A percentile compares a stretch with the other conserved stretches of the same genome.
Evolutionary conservation across 2,113 vertebrate genomes (phyloP).

Genomic region (Rhinogobius similis): DNA sequence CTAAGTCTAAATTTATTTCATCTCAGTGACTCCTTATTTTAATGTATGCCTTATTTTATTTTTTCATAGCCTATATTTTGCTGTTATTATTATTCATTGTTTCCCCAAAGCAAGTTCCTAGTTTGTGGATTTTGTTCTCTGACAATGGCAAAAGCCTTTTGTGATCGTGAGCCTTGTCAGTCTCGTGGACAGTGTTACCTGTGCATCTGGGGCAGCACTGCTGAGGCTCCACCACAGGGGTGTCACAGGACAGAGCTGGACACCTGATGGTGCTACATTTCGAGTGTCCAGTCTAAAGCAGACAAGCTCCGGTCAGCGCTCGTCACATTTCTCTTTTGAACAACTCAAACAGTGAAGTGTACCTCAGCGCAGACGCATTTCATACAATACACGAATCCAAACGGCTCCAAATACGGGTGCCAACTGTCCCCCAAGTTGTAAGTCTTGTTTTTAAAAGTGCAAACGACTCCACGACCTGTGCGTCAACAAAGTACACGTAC

Average conservation of each 20-base stretch:
- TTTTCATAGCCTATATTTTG: too few relatives aligned
- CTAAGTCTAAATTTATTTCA: too few relatives aligned
- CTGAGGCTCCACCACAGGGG: conserved; percentile 83
- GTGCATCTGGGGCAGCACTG: conserved; percentile 90
- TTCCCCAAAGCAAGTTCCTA: too few relatives aligned
- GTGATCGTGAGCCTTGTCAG: too few relatives aligned
- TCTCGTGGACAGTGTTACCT: conserved; percentile 70
- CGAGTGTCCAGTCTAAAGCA: conserved; percentile 82
- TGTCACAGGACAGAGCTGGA: conserved; percentile 82
- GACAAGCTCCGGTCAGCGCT: conserved; percentile 6
- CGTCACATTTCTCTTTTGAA: not conserved
- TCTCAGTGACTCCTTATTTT: too few relatives aligned
- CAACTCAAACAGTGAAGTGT: conserved; percentile 26
- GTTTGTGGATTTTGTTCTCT: too few relatives aligned
- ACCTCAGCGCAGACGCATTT: conserved; percentile 91
- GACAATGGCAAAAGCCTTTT: too few relatives aligned
- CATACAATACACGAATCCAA: conserved; percentile 91
- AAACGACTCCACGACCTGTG: conserved; percentile 81
- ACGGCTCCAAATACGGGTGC: conserved; percentile 93
- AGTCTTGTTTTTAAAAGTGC: conserved; percentile 89
- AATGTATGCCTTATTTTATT: too few relatives aligned
- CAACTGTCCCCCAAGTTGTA: conserved; percentile 91
- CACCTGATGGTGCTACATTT: conserved; percentile 91
- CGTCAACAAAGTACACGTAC: conserved; percentile 14
- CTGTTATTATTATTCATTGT: too few relatives aligned